Evolutionary conservation across 2,113 vertebrate species (phyloP).

Genomic region (Struthio camelus): DNA sequence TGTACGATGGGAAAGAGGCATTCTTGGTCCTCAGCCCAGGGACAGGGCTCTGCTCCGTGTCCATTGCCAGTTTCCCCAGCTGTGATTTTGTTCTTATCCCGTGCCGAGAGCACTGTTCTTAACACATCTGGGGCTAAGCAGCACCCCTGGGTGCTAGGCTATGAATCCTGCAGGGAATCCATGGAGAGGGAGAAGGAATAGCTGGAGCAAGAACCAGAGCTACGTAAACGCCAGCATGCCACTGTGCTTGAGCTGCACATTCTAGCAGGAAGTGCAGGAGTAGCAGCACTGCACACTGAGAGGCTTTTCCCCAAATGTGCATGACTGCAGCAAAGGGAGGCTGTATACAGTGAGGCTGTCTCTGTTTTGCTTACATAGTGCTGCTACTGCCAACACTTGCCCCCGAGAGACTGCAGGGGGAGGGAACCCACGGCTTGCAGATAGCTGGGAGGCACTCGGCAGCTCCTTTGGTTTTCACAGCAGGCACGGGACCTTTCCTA

Average conservation of each 20-base stretch:
- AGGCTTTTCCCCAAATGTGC: neutral
- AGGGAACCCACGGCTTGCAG: neutral
- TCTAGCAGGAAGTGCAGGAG: neutral
- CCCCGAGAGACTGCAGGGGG: neutral
- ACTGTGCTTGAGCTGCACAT: neutral
- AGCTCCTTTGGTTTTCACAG: neutral
- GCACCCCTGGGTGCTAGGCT: slow-evolving; percentile 30
- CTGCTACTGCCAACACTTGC: neutral
- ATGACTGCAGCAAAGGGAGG: neutral
- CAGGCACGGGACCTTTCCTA: neutral
- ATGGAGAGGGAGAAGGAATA: neutral
- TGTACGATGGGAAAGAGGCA: slow-evolving; percentile 10
- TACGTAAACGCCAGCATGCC: neutral
- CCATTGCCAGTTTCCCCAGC: slow-evolving; percentile 34
- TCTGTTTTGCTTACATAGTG: neutral
- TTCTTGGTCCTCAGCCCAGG: slow-evolving; percentile 21
- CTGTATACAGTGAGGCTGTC: neutral
- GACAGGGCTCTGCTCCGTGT: neutral
- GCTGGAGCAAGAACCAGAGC: slow-evolving; percentile 3
- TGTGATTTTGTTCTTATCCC: neutral
- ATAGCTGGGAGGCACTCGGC: neutral
- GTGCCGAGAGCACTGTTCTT: neutral
- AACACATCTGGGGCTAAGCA: neutral
- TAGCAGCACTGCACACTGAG: accelerated
- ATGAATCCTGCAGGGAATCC: neutral